Conservation (phyloP, 2,113 vertebrate genomes). For the Callospermophilus lateralis region DNA sequence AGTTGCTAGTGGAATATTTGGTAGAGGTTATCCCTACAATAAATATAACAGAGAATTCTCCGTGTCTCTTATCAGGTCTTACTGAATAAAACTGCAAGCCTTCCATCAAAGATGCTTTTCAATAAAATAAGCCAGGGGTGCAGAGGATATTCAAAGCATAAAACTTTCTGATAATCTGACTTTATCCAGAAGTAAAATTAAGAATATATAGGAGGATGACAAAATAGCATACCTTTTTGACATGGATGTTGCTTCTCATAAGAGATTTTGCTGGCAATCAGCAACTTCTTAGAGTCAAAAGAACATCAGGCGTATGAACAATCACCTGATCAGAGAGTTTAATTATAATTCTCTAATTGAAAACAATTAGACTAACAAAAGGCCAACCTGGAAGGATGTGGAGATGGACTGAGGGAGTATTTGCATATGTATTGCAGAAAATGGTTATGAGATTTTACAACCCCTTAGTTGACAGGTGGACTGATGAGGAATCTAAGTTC, state of each 20-base stretch:
- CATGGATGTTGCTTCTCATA: not conserved
- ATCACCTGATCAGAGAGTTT: not conserved
- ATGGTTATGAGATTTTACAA: not conserved
- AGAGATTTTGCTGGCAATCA: not conserved
- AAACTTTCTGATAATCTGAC: not conserved
- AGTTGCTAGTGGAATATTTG: not conserved
- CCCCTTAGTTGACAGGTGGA: not conserved
- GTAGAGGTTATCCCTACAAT: not conserved
- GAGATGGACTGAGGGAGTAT: not conserved
- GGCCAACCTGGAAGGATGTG: not conserved
- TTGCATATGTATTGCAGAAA: not conserved
- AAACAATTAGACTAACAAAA: not conserved
- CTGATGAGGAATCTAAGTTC: not conserved
- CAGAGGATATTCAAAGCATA: not conserved
- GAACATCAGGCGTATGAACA: not conserved
- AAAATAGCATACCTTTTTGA: not conserved
- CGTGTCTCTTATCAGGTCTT: not conserved
- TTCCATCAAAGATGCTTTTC: not conserved
- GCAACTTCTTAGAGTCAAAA: not conserved
- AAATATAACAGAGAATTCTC: not conserved
- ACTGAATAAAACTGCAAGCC: not conserved
- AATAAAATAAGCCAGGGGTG: not conserved
- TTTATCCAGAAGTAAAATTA: not conserved
- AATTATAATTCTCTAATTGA: not conserved
- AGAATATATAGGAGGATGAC: not conserved